A percentile compares a stretch with the other conserved stretches of the same genome.
Conservation (phyloP, 1,140 invertebrate species). For the Littorina saxatilis region DNA sequence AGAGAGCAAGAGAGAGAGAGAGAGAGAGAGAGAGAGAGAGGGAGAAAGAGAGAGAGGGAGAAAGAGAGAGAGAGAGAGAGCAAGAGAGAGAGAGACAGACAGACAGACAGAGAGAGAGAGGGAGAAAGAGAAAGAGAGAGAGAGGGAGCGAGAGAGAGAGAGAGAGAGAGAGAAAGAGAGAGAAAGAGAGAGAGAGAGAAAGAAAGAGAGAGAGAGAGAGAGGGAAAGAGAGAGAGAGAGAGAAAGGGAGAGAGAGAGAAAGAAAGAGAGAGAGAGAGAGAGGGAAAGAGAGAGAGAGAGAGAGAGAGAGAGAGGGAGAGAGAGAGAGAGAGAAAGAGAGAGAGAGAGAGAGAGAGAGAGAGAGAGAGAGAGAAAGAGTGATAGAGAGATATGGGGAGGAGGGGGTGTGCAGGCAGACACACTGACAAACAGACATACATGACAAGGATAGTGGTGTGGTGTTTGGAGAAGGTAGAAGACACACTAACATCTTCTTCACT, state of each 20-base stretch:
- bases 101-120: not conserved
- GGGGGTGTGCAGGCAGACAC: not conserved
- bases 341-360: not conserved
- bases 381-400: not conserved
- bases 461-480: too few relatives aligned
- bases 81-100: not conserved
- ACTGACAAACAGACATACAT: too few relatives aligned
- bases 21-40: not conserved
- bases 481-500: too few relatives aligned
- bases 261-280: not conserved
- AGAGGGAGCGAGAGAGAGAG: too few relatives aligned
- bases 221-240: not conserved
- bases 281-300: not conserved
- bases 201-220: not conserved
- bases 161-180: not conserved
- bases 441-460: too few relatives aligned
- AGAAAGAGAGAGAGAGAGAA: not conserved
- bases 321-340: not conserved
- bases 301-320: not conserved
- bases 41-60: not conserved
- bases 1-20: too few relatives aligned
- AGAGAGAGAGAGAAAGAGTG: not conserved
- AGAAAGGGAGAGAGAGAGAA: not conserved
- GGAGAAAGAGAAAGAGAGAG: not conserved
- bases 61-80: not conserved